Conservation (phyloP, 1,140 invertebrate species). For the Leguminivora glycinivorella region DNA sequence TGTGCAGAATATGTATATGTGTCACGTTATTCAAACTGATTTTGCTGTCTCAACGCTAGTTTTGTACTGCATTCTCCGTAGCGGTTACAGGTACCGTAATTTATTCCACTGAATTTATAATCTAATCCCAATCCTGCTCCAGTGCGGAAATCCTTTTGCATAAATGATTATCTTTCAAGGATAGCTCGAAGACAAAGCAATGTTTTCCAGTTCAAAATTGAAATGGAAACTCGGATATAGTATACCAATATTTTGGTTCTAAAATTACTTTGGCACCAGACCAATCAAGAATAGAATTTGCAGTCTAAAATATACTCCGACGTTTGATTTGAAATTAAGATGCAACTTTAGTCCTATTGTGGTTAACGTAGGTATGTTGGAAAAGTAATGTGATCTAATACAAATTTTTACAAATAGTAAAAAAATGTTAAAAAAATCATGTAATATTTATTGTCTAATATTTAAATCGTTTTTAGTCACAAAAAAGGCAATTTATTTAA, state of each 20-base stretch:
- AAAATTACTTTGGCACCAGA: background rate
- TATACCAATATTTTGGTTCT: constrained; percentile 2
- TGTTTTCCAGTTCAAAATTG: constrained; percentile 19
- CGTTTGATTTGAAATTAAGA: background rate
- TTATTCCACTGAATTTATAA: constrained; percentile 6
- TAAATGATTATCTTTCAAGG: constrained; percentile 18
- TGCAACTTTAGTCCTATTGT: background rate
- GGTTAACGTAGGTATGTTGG: no score
- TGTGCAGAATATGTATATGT: no score
- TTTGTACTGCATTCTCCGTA: background rate
- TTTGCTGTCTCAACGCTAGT: background rate
- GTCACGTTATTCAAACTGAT: background rate
- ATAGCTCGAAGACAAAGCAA: background rate
- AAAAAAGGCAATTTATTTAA: no score
- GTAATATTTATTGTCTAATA: no score
- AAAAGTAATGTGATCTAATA: no score
- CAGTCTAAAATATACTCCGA: background rate
- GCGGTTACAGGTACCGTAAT: constrained; percentile 9
- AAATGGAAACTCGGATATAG: background rate
- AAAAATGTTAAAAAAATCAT: no score
- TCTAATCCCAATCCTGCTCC: constrained; percentile 11
- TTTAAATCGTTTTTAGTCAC: no score
- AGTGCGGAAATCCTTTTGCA: constrained; percentile 23
- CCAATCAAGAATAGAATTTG: background rate
- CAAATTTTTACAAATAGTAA: no score